Evolutionary conservation across 2,888 invertebrate species (phyloP).

Genomic region (Erebia palarica): DNA sequence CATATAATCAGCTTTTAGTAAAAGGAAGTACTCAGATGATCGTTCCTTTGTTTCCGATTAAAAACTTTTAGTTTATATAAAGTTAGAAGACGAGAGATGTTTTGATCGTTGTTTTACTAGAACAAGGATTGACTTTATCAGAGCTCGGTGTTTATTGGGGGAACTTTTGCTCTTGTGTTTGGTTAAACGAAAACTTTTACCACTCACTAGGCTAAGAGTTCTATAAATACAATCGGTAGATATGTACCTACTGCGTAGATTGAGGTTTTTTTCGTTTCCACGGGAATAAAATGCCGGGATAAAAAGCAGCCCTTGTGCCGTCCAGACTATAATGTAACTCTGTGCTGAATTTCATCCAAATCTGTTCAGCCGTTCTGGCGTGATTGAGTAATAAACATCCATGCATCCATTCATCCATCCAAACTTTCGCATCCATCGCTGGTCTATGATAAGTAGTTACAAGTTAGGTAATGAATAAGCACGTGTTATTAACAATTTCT

Average conservation of each 20-base stretch:
- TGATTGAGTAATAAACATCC: too few species aligned
- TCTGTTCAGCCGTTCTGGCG: too few species aligned
- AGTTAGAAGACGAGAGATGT: constrained; percentile 19
- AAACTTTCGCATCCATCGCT: too few species aligned
- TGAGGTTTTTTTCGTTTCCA: too few species aligned
- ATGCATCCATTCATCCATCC: too few species aligned
- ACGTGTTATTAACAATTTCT: constrained; percentile 11
- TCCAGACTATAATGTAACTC: too few species aligned
- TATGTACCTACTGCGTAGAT: background rate
- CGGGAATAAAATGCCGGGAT: too few species aligned
- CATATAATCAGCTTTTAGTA: background rate
- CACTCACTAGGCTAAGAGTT: constrained; percentile 3
- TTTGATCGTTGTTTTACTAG: constrained; percentile 15
- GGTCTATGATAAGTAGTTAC: too few species aligned
- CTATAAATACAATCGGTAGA: background rate
- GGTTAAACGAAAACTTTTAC: constrained; percentile 11
- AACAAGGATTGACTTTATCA: constrained; percentile 21
- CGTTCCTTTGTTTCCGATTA: constrained; percentile 11
- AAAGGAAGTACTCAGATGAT: background rate
- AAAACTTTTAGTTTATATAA: constrained; percentile 19
- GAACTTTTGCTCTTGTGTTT: constrained; percentile 17
- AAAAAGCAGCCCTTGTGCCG: too few species aligned
- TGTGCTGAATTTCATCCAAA: too few species aligned
- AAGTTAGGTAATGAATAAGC: background rate
- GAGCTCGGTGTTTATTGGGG: constrained; percentile 18